These are phyloP conservation scores for Erebia ligea DNA, from an alignment of 2,888 invertebrate genomes.

Conservation along the genomic window DNA sequence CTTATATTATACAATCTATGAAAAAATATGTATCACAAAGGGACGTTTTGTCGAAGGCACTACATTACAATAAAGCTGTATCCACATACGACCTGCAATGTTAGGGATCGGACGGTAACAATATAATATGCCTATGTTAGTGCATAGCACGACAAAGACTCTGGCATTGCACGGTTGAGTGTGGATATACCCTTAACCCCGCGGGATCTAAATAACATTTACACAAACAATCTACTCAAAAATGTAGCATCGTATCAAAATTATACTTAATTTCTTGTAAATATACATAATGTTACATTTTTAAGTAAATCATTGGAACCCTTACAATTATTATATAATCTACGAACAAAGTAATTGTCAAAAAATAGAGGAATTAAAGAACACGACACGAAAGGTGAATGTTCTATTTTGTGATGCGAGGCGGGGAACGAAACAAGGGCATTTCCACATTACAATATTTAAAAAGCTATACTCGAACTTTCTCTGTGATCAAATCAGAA, in stretches of 20 bases:
- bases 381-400: neutral
- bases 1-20: constrained; percentile 76
- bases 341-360: constrained; percentile 72
- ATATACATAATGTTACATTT: constrained; percentile 32
- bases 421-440: no score
- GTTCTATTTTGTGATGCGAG: neutral
- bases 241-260: constrained; percentile 12
- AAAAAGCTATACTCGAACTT: no score
- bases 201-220: constrained; percentile 18
- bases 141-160: no score
- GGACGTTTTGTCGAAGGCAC: constrained; percentile 79
- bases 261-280: neutral
- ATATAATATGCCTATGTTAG: neutral
- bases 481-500: no score
- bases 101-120: neutral
- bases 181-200: constrained; percentile 10
- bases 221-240: constrained; percentile 18
- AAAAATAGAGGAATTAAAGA: constrained; percentile 70
- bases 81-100: constrained; percentile 20
- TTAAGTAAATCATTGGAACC: constrained; percentile 25
- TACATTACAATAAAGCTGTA: constrained; percentile 44
- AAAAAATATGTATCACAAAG: constrained; percentile 76
- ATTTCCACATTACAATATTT: neutral
- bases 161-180: neutral
- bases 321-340: constrained; percentile 46